phyloP scores from a whole-genome alignment of 2,888 invertebrate genomes.

The Drosophila anomalata region DNA sequence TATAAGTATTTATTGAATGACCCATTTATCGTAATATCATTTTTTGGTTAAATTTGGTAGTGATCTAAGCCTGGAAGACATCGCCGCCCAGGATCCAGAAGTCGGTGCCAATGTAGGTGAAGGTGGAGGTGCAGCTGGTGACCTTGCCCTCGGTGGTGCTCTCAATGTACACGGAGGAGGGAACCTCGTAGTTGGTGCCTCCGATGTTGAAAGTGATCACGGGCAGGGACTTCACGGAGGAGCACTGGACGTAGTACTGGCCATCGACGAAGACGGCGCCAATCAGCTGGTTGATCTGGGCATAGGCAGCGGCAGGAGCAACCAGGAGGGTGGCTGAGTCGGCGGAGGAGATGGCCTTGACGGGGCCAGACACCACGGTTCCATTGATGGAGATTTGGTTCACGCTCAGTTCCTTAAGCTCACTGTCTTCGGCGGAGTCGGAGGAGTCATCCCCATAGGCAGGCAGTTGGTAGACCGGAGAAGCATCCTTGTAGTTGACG shows the following conservation, averaged over 20 bases:
- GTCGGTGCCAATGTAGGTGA: constrained; percentile 90
- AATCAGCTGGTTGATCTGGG: constrained; percentile 88
- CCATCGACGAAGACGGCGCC: constrained; percentile 4
- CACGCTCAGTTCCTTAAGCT: background rate
- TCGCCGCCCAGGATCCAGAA: constrained; percentile 97
- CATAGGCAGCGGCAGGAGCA: constrained; percentile 86
- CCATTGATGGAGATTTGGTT: constrained; percentile 84
- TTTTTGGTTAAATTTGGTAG: background rate
- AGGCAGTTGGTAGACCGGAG: background rate
- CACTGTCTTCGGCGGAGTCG: background rate
- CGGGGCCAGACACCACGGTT: constrained; percentile 87
- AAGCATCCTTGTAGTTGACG: background rate
- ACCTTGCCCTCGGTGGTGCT: constrained; percentile 84
- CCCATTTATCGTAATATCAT: background rate
- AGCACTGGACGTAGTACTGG: constrained; percentile 3
- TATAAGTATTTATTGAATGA: too few relatives aligned
- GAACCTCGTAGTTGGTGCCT: constrained; percentile 1
- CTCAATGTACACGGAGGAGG: constrained; percentile 7
- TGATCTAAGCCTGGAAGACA: constrained; percentile 91
- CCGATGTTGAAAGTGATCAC: background rate
- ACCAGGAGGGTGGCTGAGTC: constrained; percentile 95
- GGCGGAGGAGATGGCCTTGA: constrained; percentile 97
- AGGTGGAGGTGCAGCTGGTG: constrained; percentile 92
- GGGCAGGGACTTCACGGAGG: background rate
- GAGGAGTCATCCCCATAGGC: background rate